Evolutionary conservation across 1,140 invertebrate species (phyloP).

Genomic region (Euborellia annulipes): DNA sequence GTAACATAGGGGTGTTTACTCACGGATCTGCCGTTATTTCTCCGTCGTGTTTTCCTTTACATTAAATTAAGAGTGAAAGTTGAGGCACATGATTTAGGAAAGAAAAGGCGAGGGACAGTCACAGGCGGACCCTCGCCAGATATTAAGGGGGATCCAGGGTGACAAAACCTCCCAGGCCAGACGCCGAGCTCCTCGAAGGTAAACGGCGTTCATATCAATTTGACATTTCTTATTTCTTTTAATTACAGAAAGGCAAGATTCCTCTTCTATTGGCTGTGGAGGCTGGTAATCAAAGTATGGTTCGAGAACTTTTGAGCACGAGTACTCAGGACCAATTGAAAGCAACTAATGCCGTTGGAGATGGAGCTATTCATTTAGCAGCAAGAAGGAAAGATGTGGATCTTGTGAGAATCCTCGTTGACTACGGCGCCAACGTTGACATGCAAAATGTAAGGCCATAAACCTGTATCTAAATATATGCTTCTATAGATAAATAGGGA

Average conservation of each 20-base stretch:
- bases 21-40: no score
- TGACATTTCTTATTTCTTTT: no score
- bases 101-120: no score
- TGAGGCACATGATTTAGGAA: no score
- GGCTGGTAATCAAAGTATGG: constrained; percentile 82
- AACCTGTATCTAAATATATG: background rate
- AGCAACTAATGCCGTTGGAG: constrained; percentile 56
- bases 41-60: no score
- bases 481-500: constrained; percentile 1
- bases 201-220: no score
- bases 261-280: constrained; percentile 85
- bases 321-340: constrained; percentile 69
- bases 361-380: constrained; percentile 83
- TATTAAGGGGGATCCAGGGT: no score
- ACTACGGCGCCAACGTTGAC: constrained; percentile 81
- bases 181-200: no score
- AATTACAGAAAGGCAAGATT: constrained; percentile 78
- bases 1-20: no score
- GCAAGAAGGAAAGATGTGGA: constrained; percentile 78
- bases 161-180: no score
- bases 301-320: constrained; percentile 70
- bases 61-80: no score
- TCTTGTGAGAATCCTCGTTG: constrained; percentile 77
- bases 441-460: constrained; percentile 72
- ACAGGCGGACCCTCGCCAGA: no score